Conservation (phyloP, 2,113 vertebrate genomes). For the Machaerirhynchus nigripectus region DNA sequence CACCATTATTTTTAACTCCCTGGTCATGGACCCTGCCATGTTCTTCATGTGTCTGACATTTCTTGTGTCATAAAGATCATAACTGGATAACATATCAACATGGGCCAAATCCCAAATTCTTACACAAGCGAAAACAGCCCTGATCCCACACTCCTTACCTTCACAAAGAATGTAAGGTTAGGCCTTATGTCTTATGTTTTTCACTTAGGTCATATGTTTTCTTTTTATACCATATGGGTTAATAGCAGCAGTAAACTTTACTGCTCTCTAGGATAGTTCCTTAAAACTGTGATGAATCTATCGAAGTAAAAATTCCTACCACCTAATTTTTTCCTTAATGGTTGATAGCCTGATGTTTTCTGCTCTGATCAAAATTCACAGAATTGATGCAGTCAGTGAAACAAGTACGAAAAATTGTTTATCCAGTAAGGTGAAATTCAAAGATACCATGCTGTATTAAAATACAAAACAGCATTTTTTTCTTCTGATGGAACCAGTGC, state of each 20-base stretch:
- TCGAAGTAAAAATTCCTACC: background rate
- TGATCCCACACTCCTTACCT: background rate
- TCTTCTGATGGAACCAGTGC: background rate
- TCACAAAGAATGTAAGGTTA: background rate
- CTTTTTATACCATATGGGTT: background rate
- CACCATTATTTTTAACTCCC: constrained; percentile 54
- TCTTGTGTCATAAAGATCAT: background rate
- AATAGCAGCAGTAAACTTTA: constrained; percentile 8
- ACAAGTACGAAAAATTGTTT: background rate
- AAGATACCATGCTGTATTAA: background rate
- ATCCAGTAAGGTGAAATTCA: background rate
- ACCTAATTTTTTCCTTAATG: background rate
- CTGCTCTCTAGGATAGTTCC: background rate
- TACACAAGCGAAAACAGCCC: background rate
- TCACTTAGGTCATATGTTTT: background rate
- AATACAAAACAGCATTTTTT: background rate
- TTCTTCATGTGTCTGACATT: background rate
- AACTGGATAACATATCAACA: background rate
- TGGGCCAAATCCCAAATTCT: background rate
- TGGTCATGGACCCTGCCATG: background rate
- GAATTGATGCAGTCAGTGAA: background rate
- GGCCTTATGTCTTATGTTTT: background rate
- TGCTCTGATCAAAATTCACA: background rate
- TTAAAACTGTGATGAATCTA: background rate
- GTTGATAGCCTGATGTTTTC: background rate